Percentiles rank a stretch among this genome's conserved stretches.
phyloP scores from a whole-genome alignment of 1,140 invertebrate genomes.

The Ectropis grisescens region DNA sequence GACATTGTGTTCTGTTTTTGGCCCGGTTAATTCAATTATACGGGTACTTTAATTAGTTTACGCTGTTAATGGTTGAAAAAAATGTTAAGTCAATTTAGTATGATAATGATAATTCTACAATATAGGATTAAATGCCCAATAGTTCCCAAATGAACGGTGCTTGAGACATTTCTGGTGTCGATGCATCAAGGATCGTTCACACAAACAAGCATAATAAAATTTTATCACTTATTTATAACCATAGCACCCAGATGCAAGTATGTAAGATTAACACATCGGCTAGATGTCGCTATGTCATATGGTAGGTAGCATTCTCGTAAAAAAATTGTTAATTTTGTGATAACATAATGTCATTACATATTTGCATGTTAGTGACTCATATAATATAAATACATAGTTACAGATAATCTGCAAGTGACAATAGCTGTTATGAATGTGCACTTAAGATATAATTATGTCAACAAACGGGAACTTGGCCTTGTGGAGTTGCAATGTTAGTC shows the following conservation, averaged over 20 bases:
- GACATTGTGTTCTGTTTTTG: conserved; percentile 48
- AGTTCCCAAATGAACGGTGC: conserved; percentile 60
- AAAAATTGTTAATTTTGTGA: conserved; percentile 60
- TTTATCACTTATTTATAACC: conserved; percentile 67
- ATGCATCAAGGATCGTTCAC: conserved; percentile 39
- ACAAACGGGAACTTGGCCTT: conserved; percentile 68
- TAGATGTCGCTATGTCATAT: conserved; percentile 37
- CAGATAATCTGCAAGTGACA: conserved; percentile 63
- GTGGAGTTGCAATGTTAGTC: conserved; percentile 68
- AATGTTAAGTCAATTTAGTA: conserved; percentile 69
- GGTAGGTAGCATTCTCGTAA: conserved; percentile 53
- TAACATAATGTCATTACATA: conserved; percentile 62
- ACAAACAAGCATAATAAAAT: conserved; percentile 63
- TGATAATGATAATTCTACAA: conserved; percentile 67
- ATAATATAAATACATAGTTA: conserved; percentile 70
- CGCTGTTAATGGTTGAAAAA: conserved; percentile 65
- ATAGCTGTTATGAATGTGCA: conserved; percentile 65
- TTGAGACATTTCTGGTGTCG: conserved; percentile 23
- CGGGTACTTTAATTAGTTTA: conserved; percentile 59
- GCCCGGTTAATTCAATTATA: conserved; percentile 65
- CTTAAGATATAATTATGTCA: conserved; percentile 56
- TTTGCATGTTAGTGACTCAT: conserved; percentile 71
- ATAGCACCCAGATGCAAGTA: conserved; percentile 68
- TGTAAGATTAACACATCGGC: conserved; percentile 60
- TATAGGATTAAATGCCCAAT: conserved; percentile 71